Percentiles rank a stretch among this genome's conserved stretches.
phyloP scores from a whole-genome alignment of 1,140 invertebrate species.

The Dysdera silvatica region DNA sequence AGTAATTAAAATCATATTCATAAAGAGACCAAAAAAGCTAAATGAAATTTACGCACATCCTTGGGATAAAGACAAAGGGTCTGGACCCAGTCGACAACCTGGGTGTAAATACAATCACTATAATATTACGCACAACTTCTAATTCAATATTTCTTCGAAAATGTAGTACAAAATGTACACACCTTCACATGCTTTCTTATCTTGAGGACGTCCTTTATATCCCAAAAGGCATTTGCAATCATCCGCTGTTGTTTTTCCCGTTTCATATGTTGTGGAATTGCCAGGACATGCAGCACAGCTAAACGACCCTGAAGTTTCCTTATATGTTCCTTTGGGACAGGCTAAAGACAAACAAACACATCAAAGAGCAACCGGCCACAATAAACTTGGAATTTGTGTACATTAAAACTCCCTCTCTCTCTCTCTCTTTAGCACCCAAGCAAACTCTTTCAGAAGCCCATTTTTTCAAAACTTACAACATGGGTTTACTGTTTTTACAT shows the following conservation, averaged over 20 bases:
- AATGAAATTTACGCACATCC: too few relatives aligned
- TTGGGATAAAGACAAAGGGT: too few relatives aligned
- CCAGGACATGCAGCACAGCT: neutral
- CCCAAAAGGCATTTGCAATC: neutral
- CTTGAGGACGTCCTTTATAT: neutral
- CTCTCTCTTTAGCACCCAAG: too few relatives aligned
- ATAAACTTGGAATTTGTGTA: too few relatives aligned
- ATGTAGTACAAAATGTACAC: neutral
- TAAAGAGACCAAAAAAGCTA: too few relatives aligned
- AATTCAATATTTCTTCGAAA: neutral
- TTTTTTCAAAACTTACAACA: too few relatives aligned
- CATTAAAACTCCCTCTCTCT: too few relatives aligned
- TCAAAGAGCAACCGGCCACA: too few relatives aligned
- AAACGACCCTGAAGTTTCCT: neutral
- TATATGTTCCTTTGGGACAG: conserved; percentile 1
- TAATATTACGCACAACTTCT: neutral
- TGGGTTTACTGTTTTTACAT: too few relatives aligned
- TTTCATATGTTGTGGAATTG: neutral
- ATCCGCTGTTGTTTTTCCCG: neutral
- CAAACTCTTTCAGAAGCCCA: too few relatives aligned
- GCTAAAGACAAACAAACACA: too few relatives aligned
- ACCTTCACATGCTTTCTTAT: neutral
- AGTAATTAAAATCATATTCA: too few relatives aligned
- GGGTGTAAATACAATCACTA: neutral
- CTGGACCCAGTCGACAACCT: neutral